Percentiles rank a stretch among this genome's conserved stretches.
Evolutionary conservation across 2,797 vertebrate genomes (phyloP).

Genomic region (Chelon auratus): DNA sequence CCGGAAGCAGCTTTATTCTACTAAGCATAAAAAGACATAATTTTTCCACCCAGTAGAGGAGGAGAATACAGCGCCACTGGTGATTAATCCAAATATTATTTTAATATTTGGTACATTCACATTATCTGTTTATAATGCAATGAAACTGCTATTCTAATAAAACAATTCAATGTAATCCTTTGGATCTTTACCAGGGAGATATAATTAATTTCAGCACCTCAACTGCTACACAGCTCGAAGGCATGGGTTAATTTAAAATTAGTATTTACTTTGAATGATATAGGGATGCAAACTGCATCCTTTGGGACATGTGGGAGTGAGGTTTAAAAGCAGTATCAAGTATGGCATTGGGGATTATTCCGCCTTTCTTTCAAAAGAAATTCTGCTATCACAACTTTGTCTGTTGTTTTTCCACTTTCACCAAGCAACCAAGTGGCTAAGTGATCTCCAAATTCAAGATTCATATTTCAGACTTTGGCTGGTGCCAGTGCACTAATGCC

Average conservation of each 20-base stretch:
- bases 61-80: constrained; percentile 24
- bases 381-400: constrained; percentile 19
- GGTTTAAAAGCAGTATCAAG: constrained; percentile 15
- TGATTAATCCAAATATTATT: constrained; percentile 30
- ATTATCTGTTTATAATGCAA: background rate
- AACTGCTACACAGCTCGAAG: no score
- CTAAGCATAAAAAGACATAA: constrained; percentile 12
- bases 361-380: constrained; percentile 11
- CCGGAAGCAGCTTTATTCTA: constrained; percentile 13
- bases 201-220: no score
- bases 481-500: background rate
- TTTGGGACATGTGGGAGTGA: background rate
- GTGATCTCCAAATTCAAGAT: constrained; percentile 10
- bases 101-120: constrained; percentile 18
- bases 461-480: constrained; percentile 18
- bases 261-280: constrained; percentile 8
- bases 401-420: constrained; percentile 28
- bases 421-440: constrained; percentile 9
- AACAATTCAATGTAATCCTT: background rate
- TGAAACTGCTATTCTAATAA: no score
- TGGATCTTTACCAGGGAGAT: background rate
- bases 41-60: constrained; percentile 21
- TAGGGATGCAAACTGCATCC: constrained; percentile 2
- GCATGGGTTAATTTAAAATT: background rate
- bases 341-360: background rate